Conservation (phyloP, 92 coral and sea anemone genomes). For the Metridium senile region DNA sequence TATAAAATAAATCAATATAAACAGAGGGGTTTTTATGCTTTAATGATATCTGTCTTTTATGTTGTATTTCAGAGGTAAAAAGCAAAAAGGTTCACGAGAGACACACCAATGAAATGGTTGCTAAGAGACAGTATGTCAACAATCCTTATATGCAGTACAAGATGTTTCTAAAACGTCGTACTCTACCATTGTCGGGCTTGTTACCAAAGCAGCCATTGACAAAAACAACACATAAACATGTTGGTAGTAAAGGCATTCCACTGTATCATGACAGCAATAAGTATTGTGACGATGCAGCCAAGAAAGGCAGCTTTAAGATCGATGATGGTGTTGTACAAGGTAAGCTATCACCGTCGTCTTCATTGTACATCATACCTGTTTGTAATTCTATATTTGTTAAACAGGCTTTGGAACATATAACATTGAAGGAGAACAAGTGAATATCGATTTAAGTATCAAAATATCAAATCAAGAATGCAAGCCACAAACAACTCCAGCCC, state of each 20-base stretch:
- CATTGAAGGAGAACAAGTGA: constrained; percentile 23
- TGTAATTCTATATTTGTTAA: neutral
- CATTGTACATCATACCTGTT: neutral
- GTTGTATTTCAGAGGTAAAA: neutral
- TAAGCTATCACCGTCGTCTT: neutral
- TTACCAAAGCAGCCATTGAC: too few relatives aligned
- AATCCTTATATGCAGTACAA: neutral
- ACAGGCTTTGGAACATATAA: constrained; percentile 37
- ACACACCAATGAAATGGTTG: neutral
- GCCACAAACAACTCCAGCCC: constrained; percentile 27
- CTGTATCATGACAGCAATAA: neutral
- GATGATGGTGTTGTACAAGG: constrained; percentile 46
- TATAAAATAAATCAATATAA: too few relatives aligned
- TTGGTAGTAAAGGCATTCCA: constrained; percentile 5
- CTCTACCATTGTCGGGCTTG: neutral
- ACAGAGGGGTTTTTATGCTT: too few relatives aligned
- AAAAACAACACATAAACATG: neutral
- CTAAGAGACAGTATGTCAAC: neutral
- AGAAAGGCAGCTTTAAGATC: constrained; percentile 46
- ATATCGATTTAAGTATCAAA: constrained; percentile 18
- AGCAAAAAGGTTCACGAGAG: neutral
- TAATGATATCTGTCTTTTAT: too few relatives aligned
- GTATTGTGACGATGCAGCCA: constrained; percentile 7
- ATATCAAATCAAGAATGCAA: neutral
- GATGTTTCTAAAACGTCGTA: neutral